A percentile compares a stretch with the other conserved stretches of the same genome.
These are phyloP conservation scores for Apamea anceps DNA, from an alignment of 2,888 invertebrate genomes.

Conservation along the genomic window DNA sequence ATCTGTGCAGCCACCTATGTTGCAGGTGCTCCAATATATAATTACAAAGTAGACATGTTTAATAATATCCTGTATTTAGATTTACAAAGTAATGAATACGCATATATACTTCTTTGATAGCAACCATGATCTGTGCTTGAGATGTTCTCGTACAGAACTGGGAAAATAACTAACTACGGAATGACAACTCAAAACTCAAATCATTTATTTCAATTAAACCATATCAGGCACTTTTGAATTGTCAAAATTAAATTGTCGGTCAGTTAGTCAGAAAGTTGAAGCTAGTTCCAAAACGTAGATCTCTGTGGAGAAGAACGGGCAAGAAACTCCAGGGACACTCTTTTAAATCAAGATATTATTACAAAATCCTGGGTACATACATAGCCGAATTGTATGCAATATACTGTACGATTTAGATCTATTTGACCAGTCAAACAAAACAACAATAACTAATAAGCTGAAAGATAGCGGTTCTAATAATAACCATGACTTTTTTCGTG, in stretches of 20 bases:
- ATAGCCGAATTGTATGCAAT: not conserved
- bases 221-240: no score
- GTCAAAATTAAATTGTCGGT: no score
- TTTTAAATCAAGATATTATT: no score
- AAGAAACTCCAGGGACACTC: no score
- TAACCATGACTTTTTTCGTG: not conserved
- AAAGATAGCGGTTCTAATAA: not conserved
- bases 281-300: no score
- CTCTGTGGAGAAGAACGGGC: no score
- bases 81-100: not conserved
- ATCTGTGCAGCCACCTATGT: no score
- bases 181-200: no score
- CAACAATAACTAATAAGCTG: not conserved
- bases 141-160: constrained; percentile 13
- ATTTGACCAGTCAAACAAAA: not conserved
- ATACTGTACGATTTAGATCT: not conserved
- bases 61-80: constrained; percentile 6
- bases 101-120: constrained; percentile 2
- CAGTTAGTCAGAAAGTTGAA: no score
- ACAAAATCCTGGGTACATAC: no score
- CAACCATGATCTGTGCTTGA: no score
- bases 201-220: no score
- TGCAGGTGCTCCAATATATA: constrained; percentile 14
- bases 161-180: constrained; percentile 4
- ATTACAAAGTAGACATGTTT: constrained; percentile 25